These are phyloP conservation scores for Tigriopus japonicus DNA, from an alignment of 1,140 invertebrate genomes.

Conservation along the genomic window DNA sequence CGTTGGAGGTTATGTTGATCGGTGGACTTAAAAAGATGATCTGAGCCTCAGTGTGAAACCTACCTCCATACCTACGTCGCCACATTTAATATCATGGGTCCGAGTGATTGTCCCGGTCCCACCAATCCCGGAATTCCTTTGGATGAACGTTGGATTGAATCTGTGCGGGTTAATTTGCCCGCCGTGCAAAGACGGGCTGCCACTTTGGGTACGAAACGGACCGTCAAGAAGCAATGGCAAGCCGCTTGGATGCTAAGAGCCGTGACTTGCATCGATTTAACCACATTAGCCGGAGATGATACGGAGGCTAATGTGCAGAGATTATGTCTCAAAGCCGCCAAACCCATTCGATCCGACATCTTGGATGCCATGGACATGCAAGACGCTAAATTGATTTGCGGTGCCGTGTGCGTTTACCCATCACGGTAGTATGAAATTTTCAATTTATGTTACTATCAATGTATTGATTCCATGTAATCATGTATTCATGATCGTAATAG, in stretches of 20 bases:
- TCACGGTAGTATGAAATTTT: conserved; percentile 21
- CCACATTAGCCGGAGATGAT: conserved; percentile 74
- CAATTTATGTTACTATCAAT: not conserved
- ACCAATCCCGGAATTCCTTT: conserved; percentile 19
- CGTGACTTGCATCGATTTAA: conserved; percentile 71
- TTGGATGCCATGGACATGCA: conserved; percentile 19
- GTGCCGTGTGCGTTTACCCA: conserved; percentile 89
- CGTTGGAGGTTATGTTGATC: no score
- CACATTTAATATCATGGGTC: no score
- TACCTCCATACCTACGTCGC: no score
- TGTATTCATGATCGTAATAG: conserved; percentile 22
- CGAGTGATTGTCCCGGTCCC: not conserved
- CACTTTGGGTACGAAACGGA: conserved; percentile 23
- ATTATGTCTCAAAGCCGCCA: conserved; percentile 54
- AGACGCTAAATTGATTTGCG: conserved; percentile 32
- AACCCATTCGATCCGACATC: conserved; percentile 32
- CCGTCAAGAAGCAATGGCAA: conserved; percentile 35
- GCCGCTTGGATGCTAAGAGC: conserved; percentile 57
- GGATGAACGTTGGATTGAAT: conserved; percentile 37
- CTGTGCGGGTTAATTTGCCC: conserved; percentile 37
- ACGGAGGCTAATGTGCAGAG: conserved; percentile 54
- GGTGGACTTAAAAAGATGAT: no score
- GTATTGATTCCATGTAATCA: not conserved
- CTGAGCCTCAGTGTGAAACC: no score
- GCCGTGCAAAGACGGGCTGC: conserved; percentile 19